Evolutionary conservation across 2,888 invertebrate genomes (phyloP).

Genomic region (Amorpha juglandis): DNA sequence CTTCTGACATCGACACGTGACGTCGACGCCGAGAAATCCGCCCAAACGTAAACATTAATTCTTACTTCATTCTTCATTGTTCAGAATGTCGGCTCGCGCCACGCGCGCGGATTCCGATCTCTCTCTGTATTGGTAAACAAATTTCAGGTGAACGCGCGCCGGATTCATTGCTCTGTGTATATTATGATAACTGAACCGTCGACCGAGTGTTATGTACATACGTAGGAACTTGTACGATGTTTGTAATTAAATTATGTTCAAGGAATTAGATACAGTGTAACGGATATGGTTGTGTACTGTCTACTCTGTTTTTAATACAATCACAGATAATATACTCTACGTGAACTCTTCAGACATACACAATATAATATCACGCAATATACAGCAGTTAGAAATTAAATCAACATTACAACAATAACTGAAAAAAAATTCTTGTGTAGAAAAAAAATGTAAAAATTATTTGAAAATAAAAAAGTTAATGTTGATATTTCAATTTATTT

Average conservation of each 20-base stretch:
- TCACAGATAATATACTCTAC: neutral
- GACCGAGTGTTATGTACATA: conserved; percentile 37
- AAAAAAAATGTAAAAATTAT: too few species aligned
- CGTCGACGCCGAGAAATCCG: conserved; percentile 81
- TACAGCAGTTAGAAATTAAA: neutral
- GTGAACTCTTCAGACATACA: neutral
- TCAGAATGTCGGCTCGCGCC: conserved; percentile 74
- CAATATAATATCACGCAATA: too few species aligned
- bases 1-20: conserved; percentile 77
- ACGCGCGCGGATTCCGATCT: conserved; percentile 76
- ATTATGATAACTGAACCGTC: conserved; percentile 46
- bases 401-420: too few species aligned
- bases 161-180: conserved; percentile 43
- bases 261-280: conserved; percentile 51
- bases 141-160: conserved; percentile 54
- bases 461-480: too few species aligned
- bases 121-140: conserved; percentile 79
- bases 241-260: conserved; percentile 71
- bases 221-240: conserved; percentile 49
- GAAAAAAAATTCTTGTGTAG: too few species aligned
- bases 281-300: neutral
- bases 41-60: conserved; percentile 84
- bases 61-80: conserved; percentile 83
- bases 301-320: conserved; percentile 1
- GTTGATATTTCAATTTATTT: too few species aligned